These are phyloP conservation scores for Gymnothorax javanicus DNA, from an alignment of 2,797 vertebrate species.

Conservation along the genomic window DNA sequence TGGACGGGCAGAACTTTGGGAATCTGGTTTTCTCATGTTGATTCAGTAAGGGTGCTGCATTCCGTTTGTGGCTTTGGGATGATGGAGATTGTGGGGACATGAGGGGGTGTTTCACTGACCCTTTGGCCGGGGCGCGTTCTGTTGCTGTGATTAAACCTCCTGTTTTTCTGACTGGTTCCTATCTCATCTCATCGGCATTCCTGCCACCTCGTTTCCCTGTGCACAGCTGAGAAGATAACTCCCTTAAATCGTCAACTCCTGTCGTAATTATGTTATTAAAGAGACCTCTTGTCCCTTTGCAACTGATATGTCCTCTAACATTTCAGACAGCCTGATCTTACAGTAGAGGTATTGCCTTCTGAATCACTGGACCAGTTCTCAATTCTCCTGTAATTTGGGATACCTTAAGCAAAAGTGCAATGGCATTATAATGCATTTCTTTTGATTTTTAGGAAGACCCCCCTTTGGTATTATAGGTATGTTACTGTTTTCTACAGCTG, in stretches of 20 bases:
- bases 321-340: not conserved
- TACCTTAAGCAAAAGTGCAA: not conserved
- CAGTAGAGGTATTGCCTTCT: not conserved
- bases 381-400: not conserved
- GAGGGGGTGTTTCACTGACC: conserved; percentile 54
- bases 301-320: not conserved
- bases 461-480: no score
- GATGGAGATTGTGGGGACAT: conserved; percentile 33
- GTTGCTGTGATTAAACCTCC: conserved; percentile 49
- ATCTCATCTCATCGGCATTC: conserved; percentile 40
- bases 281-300: conserved; percentile 36
- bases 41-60: conserved; percentile 37
- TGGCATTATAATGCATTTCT: not conserved
- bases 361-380: not conserved
- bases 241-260: conserved; percentile 33
- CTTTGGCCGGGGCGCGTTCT: conserved; percentile 37
- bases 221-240: conserved; percentile 54
- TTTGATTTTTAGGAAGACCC: not conserved
- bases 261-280: conserved; percentile 43
- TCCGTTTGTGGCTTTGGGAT: conserved; percentile 34
- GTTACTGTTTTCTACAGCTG: no score
- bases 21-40: conserved; percentile 50
- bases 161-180: conserved; percentile 16
- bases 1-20: conserved; percentile 39
- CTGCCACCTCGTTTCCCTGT: conserved; percentile 48